Percentiles rank a stretch among this genome's conserved stretches.
Conservation (phyloP, 2,797 vertebrate species). For the Sciaenops ocellatus region DNA sequence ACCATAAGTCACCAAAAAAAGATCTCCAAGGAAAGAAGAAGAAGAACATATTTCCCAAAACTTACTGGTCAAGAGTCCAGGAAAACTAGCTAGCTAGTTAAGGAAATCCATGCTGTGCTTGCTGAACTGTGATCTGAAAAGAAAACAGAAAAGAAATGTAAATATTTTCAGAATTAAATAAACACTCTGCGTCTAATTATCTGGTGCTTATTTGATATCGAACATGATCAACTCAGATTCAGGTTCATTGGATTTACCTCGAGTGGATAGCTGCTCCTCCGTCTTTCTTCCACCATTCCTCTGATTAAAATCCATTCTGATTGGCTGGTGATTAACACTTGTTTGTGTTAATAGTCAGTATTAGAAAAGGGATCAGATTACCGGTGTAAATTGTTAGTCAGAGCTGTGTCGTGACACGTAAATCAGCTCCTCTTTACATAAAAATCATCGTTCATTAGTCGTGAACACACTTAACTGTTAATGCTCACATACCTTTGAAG, state of each 20-base stretch:
- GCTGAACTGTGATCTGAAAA: conserved; percentile 62
- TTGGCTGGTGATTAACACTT: conserved; percentile 82
- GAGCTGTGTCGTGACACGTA: conserved; percentile 3
- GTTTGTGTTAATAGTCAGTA: conserved; percentile 76
- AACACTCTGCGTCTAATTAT: conserved; percentile 53
- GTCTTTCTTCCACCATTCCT: conserved; percentile 75
- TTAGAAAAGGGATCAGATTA: conserved; percentile 66
- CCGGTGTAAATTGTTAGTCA: conserved; percentile 50
- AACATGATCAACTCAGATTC: conserved; percentile 62
- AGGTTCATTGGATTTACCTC: conserved; percentile 79
- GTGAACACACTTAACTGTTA: conserved; percentile 1
- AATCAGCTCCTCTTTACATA: conserved; percentile 30
- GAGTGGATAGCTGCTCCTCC: conserved; percentile 72
- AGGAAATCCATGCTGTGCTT: conserved; percentile 50
- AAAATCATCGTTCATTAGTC: conserved; percentile 23
- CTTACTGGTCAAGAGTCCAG: conserved; percentile 71
- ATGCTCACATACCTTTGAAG: conserved; percentile 13
- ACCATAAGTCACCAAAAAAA: conserved; percentile 20
- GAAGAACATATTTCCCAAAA: conserved; percentile 32
- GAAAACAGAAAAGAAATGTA: conserved; percentile 36
- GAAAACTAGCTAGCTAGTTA: conserved; percentile 59
- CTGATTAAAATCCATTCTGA: conserved; percentile 82
- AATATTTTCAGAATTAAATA: conserved; percentile 29
- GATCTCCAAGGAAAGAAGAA: conserved; percentile 14
- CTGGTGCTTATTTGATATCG: conserved; percentile 54